Evolutionary conservation across 2,113 vertebrate genomes (phyloP), one percentile per base, ranked within the genome.

Genomic region (Scatophagus argus): DNA sequence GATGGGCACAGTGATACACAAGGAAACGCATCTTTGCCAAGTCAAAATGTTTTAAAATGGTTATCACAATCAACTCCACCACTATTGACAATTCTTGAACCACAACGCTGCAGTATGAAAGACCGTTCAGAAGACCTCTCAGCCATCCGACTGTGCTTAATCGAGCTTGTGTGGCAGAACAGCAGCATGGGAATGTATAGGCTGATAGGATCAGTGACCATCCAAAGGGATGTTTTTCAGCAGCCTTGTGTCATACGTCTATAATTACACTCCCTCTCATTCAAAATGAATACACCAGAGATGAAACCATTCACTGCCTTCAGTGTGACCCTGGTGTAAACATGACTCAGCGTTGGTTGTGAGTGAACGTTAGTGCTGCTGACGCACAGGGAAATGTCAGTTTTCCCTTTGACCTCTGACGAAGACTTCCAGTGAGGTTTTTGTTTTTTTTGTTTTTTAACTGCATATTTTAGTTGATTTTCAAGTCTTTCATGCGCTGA

Each of bases 291-390:
- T 27, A 17, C 41, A 34, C 32, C 44, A 54, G n/a, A 25, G 16
- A 66, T 0, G 0, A n/a, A 47, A 6, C 13, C 51, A 19, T 31
- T 46, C 17, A 32, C 8, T 31, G 29, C 25, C 31, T 77, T 72
- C 68, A 61, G 11, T 17, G n/a, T 39, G 54, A 68, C 31, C 46
- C 29, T 31, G 8, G 44, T 61, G 55, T 49, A 67, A 62, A 32
- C 27, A 1, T 71, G 82, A 84, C 55, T 71, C 71, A 79, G 12
- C 44, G 6, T 36, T 25, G 8, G 13, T 34, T 51, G 49, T 27
- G 34, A 31, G 38, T 56, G 46, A 74, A 69, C 76, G 58, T 54
- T 64, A n/a, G n/a, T 39, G 44, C 23, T 11, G 5, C 2, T 76
- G 79, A 82, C 5, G 49, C 62, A 73, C 32, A 44, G 47, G n/a